Evolutionary conservation across 2,888 invertebrate species (phyloP).

Genomic region (Oligia fasciuncula): DNA sequence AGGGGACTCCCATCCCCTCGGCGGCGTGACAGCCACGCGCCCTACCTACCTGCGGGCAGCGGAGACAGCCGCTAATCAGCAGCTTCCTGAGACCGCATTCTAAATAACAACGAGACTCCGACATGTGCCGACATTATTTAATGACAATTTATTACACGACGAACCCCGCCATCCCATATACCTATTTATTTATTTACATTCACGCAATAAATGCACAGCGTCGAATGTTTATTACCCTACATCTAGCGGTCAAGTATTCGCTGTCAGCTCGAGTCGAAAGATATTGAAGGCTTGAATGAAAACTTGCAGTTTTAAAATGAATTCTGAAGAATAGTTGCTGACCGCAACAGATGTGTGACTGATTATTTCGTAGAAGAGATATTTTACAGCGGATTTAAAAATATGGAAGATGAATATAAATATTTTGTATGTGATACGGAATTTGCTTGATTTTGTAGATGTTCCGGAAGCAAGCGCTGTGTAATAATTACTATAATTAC

Average conservation of each 20-base stretch:
- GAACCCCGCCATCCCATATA: not conserved
- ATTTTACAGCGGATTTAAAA: conserved; percentile 11
- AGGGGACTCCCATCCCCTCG: conserved; percentile 3
- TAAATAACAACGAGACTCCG: conserved; percentile 27
- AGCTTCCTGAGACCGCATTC: conserved; percentile 35
- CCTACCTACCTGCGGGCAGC: conserved; percentile 5
- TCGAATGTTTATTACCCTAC: conserved; percentile 1
- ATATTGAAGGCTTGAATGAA: conserved; percentile 38
- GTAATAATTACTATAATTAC: not conserved
- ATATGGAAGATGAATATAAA: not conserved
- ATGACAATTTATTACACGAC: conserved; percentile 34
- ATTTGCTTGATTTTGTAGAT: not conserved
- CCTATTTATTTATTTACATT: conserved; percentile 26
- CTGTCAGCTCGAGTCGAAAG: conserved; percentile 8
- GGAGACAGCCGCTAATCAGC: conserved; percentile 32
- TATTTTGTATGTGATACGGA: not conserved
- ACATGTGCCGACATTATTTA: conserved; percentile 16
- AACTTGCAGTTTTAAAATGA: conserved; percentile 35
- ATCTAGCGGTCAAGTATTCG: conserved; percentile 27
- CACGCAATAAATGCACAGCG: conserved; percentile 4
- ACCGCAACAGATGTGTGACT: conserved; percentile 19
- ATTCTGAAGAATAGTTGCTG: conserved; percentile 30
- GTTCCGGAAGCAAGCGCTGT: not conserved
- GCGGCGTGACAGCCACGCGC: conserved; percentile 14
- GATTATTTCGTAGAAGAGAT: conserved; percentile 7